Conservation (phyloP, 2,888 invertebrate genomes). For the Hyppa rectilinea region DNA sequence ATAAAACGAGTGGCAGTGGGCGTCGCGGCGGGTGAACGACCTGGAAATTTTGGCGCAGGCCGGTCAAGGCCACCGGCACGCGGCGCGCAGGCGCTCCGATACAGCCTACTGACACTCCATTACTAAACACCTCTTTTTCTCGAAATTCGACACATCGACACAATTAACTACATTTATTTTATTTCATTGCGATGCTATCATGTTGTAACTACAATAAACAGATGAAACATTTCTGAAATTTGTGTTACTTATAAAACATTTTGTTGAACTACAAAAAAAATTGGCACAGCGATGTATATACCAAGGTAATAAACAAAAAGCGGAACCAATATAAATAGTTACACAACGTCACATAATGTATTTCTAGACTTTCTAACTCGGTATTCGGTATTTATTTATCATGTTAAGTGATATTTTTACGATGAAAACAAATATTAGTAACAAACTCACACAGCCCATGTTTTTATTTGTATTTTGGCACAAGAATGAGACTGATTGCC, state of each 20-base stretch:
- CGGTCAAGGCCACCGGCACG: constrained; percentile 88
- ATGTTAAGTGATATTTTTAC: constrained; percentile 36
- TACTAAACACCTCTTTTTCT: constrained; percentile 17
- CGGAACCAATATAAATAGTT: constrained; percentile 27
- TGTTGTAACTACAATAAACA: constrained; percentile 1
- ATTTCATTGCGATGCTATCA: not conserved
- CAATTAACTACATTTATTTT: constrained; percentile 3
- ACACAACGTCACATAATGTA: constrained; percentile 19
- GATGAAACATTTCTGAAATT: constrained; percentile 5
- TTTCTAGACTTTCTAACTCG: constrained; percentile 31
- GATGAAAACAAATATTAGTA: constrained; percentile 40
- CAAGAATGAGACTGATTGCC: not conserved
- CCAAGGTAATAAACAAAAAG: constrained; percentile 17
- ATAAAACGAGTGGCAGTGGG: constrained; percentile 88
- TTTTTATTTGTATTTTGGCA: constrained; percentile 3
- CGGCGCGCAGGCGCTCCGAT: constrained; percentile 80
- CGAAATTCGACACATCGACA: constrained; percentile 26
- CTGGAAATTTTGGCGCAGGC: constrained; percentile 90
- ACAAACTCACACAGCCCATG: constrained; percentile 25
- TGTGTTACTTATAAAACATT: constrained; percentile 4
- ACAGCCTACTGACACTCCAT: constrained; percentile 64
- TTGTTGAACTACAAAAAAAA: constrained; percentile 29
- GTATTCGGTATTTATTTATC: constrained; percentile 29
- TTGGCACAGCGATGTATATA: constrained; percentile 45
- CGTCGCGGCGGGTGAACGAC: constrained; percentile 87